These are phyloP conservation scores for Addax nasomaculatus DNA, from an alignment of 2,113 vertebrate species.

Conservation along the genomic window DNA sequence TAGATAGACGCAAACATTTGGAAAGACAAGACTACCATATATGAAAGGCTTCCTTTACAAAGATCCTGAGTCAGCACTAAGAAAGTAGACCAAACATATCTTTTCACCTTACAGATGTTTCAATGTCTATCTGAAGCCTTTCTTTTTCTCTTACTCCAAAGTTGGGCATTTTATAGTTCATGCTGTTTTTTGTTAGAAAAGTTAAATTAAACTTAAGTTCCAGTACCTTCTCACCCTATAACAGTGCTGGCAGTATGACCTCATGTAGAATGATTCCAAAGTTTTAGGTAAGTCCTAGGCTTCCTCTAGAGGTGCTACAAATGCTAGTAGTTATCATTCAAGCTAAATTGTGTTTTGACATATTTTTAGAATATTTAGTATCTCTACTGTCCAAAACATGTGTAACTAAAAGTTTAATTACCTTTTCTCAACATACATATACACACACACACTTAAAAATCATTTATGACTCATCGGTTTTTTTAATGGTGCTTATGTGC, in stretches of 20 bases:
- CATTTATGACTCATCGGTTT: neutral
- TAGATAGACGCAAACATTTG: neutral
- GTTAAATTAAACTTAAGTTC: neutral
- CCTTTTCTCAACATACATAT: neutral
- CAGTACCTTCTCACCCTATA: neutral
- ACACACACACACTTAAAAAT: neutral
- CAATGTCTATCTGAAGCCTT: neutral
- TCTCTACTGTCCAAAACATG: neutral
- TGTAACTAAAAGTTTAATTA: neutral
- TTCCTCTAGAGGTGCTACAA: neutral
- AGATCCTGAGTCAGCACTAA: neutral
- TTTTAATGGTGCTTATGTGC: neutral
- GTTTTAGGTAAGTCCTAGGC: no score
- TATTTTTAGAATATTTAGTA: neutral
- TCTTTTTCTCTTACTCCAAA: neutral
- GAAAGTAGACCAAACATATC: neutral
- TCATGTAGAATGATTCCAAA: no score
- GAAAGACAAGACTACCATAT: neutral
- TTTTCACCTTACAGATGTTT: neutral
- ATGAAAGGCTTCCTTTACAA: neutral
- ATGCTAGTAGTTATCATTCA: neutral
- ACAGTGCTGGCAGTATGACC: accelerated
- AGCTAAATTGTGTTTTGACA: neutral
- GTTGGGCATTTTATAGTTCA: neutral
- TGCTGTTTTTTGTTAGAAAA: neutral